Base-by-base conservation (phyloP, 2,113 vertebrate species). In the Struthio camelus region DNA sequence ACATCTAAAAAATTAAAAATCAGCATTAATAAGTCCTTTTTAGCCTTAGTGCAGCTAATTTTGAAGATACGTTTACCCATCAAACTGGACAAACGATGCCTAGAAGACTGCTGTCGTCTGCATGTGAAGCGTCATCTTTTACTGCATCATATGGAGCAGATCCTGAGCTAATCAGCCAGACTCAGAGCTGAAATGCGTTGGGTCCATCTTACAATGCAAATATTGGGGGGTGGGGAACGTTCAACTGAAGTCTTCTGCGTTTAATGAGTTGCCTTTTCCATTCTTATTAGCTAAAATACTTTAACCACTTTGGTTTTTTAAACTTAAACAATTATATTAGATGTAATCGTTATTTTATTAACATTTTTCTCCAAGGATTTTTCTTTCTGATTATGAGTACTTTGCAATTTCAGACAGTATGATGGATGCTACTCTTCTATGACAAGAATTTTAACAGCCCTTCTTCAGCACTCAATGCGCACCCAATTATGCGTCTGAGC, bases 401-500 rank as follows among this genome's bases (percentile, higher is more conserved):
- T 99, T 99, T 98, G 98, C 98, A 97, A 98, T 99, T 99, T 98
- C 98, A 98, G 99, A 99, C 99, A 98, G 98, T 97, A 98, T 99
- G 99, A 99, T 99, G 99, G 99, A 99, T 99, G 99, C 98, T 98
- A 98, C 98, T 99, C 98, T 99, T 98, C 99, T 99, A 99, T 99
- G 98, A 99, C 99, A 99, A 98, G 99, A 99, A 99, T 99, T 99
- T 99, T 99, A 99, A 99, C 99, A 99, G 99, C 98, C 99, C 99
- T 99, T 98, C 99, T 99, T 98, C 99, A 98, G 99, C 98, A 98
- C 99, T 99, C 99, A 98, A 97, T 98, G 99, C 98, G 98, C 99
- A 99, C 99, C 99, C 99, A 99, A 99, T 99, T 99, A 99, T 99
- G 99, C 98, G 98, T 99, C 99, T 99, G 99, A 99, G 99, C 99